phyloP scores from a whole-genome alignment of 2,888 invertebrate species.

The Acanthosepion pharaonis region DNA sequence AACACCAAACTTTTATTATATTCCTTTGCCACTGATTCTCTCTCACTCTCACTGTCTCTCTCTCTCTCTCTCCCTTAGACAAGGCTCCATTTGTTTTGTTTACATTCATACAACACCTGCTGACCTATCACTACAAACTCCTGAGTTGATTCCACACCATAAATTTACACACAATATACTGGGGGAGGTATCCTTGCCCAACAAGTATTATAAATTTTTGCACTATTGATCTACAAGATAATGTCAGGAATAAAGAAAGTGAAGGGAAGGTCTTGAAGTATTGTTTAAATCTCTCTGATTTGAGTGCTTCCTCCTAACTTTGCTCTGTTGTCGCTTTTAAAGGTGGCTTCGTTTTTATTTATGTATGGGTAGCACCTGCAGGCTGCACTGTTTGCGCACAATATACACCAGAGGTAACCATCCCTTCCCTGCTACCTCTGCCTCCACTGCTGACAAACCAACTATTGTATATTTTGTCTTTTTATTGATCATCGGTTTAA shows the following conservation, averaged over 20 bases:
- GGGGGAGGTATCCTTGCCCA: neutral
- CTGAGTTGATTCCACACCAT: neutral
- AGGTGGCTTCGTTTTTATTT: slow-evolving; percentile 20
- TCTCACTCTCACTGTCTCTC: neutral
- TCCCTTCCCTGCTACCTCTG: neutral
- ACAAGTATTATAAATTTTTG: slow-evolving; percentile 18
- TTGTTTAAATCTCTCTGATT: neutral
- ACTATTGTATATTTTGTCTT: neutral
- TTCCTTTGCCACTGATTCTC: neutral
- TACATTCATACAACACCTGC: slow-evolving; percentile 20
- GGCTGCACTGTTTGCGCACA: neutral
- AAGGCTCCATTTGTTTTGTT: neutral
- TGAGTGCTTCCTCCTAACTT: neutral
- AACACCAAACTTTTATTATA: neutral
- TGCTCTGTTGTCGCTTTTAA: neutral
- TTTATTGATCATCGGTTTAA: neutral
- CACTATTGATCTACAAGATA: neutral
- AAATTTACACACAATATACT: neutral
- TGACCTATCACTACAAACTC: neutral
- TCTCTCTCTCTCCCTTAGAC: neutral
- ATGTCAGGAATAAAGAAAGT: neutral
- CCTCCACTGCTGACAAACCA: neutral
- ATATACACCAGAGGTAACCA: neutral
- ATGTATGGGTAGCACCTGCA: slow-evolving; percentile 14
- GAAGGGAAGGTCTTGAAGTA: neutral